Percentiles rank a stretch among this genome's conserved stretches.
These are phyloP conservation scores for Aphis gossypii DNA, from an alignment of 1,140 invertebrate genomes.

Conservation along the genomic window DNA sequence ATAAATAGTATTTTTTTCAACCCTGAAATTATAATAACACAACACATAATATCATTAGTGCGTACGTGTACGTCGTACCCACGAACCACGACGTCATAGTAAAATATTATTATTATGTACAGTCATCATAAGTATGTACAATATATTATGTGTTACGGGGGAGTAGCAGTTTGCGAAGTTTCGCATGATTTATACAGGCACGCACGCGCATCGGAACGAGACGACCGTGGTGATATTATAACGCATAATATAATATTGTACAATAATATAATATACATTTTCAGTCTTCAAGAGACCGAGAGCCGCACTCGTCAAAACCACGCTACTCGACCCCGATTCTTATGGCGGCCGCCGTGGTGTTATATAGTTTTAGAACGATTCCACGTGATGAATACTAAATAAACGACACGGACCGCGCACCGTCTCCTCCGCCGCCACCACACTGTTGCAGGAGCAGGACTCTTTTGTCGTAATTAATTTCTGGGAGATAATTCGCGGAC, in stretches of 20 bases:
- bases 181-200: background rate
- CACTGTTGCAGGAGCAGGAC: too few species aligned
- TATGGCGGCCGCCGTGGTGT: too few species aligned
- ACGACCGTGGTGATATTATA: background rate
- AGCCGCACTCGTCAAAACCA: background rate
- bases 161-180: background rate
- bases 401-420: background rate
- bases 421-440: too few species aligned
- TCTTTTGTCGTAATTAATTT: slow-evolving; percentile 21
- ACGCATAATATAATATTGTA: background rate
- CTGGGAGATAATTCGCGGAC: background rate
- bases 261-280: background rate
- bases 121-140: background rate
- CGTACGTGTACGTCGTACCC: too few species aligned
- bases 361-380: background rate
- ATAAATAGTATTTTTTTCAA: too few species aligned
- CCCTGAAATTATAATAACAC: too few species aligned
- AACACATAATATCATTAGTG: too few species aligned
- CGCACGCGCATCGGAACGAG: background rate
- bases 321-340: background rate
- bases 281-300: background rate
- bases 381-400: slow-evolving; percentile 21
- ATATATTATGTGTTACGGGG: background rate
- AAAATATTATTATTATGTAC: slow-evolving; percentile 14
- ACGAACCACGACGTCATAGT: background rate